Base-by-base conservation (phyloP, 2,888 invertebrate species). In the Tromatobia lineatoria region DNA sequence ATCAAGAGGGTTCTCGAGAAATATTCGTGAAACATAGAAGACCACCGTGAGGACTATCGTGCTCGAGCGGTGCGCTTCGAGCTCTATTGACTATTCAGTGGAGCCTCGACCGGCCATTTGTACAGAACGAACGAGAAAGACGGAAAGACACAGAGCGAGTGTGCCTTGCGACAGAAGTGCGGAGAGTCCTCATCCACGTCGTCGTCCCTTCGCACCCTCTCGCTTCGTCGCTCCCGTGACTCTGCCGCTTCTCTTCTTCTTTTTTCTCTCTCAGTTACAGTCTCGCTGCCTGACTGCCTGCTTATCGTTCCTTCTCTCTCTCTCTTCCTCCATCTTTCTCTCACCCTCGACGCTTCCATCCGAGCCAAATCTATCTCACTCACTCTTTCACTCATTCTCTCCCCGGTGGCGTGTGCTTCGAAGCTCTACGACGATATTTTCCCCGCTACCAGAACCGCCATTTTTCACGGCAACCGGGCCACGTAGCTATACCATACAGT, bases 391-490 rank as follows among this genome's bases (percentile, higher is more conserved):
- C 78, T 67, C 69, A 57, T 76, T 23, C 59, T 73, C 73, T 59
- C 70, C 23, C 57, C 59, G 57, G 29, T 45, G 25, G 66, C 42
- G 59, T 70, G 83, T 70, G 79, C 80, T 86, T 82, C 82, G 87
- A 86, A 85, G 80, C 85, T 67, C 77, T 83, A 85, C 85, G 81
- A 83, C 81, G 81, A 82, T 85, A 86, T 85, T 82, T 74, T 80
- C 67, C 87, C 85, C 86, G 85, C 85, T 87, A 81, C 84, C 34
- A 42, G 66, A 57, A 87, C 81, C 86, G 87, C 87, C 88, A 89
- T 87, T 88, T 89, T 89, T 88, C 87, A 82, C 83, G 71, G 83
- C 88, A 86, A 87, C 78, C 74, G 82, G 81, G 80, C 80, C 85
- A 81, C 77, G 83, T 80, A 76, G 77, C 78, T 74, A 42, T 66